Percentiles rank a stretch among this genome's conserved stretches.
phyloP scores from a whole-genome alignment of 2,113 vertebrate species.

The Rhinolophus ferrumequinum region DNA sequence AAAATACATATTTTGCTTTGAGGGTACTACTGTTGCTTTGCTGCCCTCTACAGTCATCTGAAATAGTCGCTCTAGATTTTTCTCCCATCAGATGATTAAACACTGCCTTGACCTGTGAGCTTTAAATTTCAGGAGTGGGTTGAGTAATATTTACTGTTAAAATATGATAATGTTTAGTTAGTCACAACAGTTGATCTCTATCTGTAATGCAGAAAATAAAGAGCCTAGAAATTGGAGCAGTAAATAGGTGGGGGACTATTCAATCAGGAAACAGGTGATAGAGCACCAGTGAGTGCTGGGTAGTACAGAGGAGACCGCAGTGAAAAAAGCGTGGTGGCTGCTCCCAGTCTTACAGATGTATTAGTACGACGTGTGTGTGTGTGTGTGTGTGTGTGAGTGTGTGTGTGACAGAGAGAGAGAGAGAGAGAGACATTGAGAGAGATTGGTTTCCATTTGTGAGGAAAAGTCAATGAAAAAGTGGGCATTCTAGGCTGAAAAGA shows the following conservation, averaged over 20 bases:
- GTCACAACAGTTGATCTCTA: background rate
- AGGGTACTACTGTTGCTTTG: slow-evolving; percentile 66
- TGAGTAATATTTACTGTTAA: slow-evolving; percentile 45
- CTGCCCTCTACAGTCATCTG: slow-evolving; percentile 80
- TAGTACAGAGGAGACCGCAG: background rate
- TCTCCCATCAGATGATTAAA: background rate
- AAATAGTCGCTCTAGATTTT: slow-evolving; percentile 41
- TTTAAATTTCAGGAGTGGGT: slow-evolving; percentile 43
- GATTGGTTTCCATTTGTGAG: slow-evolving; percentile 24
- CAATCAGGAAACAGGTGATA: background rate
- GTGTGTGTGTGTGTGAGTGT: background rate
- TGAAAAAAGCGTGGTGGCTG: background rate
- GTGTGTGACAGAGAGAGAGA: no score
- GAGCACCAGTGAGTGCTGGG: background rate
- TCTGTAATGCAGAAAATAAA: slow-evolving; percentile 16
- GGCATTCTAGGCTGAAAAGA: background rate
- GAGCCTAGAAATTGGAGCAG: background rate
- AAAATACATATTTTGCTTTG: slow-evolving; percentile 9
- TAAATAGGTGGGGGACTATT: background rate
- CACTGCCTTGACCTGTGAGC: slow-evolving; percentile 1
- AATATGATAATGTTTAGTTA: background rate
- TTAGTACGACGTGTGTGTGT: background rate
- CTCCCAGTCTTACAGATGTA: background rate
- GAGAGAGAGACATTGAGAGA: no score
- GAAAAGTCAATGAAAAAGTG: background rate